A percentile compares a stretch with the other conserved stretches of the same genome.
These are phyloP conservation scores for Chrysogorgia sp. DNA, from an alignment of 92 coral and sea anemone genomes.

Conservation along the genomic window DNA sequence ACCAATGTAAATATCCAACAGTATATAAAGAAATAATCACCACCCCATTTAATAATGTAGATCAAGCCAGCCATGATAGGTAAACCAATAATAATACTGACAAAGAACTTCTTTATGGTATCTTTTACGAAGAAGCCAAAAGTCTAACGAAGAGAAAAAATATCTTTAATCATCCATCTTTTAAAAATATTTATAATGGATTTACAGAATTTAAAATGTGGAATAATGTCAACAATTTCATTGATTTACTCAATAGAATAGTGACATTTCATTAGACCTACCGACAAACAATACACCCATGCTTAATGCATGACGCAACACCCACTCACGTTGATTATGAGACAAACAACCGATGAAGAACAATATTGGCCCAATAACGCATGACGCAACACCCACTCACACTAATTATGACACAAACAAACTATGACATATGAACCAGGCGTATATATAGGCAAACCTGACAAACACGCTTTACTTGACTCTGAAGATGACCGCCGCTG, in stretches of 20 bases:
- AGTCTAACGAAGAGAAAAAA: conserved; percentile 68
- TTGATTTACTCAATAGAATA: too few species aligned
- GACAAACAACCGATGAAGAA: too few species aligned
- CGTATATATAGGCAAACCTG: too few species aligned
- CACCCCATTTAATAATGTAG: conserved; percentile 98
- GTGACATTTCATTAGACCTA: too few species aligned
- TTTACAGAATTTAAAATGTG: background rate
- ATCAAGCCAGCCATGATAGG: conserved; percentile 80
- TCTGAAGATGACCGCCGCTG: too few species aligned
- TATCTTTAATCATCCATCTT: background rate
- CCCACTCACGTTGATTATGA: too few species aligned
- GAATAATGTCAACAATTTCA: background rate
- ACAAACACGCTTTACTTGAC: too few species aligned
- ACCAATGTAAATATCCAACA: conserved; percentile 89
- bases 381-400: too few species aligned
- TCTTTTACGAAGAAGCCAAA: conserved; percentile 89
- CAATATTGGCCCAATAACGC: background rate
- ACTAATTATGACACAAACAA: too few species aligned
- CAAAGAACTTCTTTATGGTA: conserved; percentile 74
- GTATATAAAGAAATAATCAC: conserved; percentile 90
- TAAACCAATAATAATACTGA: conserved; percentile 73
- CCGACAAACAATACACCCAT: too few species aligned
- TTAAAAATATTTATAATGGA: background rate
- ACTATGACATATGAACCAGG: too few species aligned
- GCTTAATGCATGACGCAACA: too few species aligned